These are phyloP conservation scores for Thinocorus orbignyianus DNA, from an alignment of 2,113 vertebrate species.

Conservation along the genomic window DNA sequence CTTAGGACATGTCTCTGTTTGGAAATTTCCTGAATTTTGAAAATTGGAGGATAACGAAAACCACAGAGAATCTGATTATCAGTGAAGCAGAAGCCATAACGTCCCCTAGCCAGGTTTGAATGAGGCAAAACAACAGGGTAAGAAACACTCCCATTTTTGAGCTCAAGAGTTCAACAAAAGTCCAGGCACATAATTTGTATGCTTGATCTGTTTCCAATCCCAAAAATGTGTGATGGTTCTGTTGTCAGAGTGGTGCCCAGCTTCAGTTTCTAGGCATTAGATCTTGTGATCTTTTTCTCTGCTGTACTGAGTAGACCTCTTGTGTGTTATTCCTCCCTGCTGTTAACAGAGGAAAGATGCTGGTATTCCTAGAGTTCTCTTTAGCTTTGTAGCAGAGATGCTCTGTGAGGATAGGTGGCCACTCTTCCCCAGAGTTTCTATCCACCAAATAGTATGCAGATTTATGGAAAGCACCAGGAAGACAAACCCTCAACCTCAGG, in stretches of 20 bases:
- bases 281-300: not conserved
- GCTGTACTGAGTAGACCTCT: not conserved
- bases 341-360: not conserved
- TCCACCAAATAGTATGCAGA: not conserved
- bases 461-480: not conserved
- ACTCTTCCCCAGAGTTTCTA: not conserved
- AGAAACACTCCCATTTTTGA: not conserved
- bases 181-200: not conserved
- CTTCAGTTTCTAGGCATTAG: not conserved
- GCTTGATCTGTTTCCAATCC: not conserved
- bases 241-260: not conserved
- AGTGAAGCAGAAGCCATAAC: not conserved
- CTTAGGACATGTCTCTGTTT: rapidly evolving
- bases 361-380: not conserved
- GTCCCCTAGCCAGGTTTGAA: not conserved
- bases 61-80: not conserved
- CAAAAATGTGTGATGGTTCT: not conserved
- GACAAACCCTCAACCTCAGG: not conserved
- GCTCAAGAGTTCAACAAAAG: not conserved
- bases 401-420: not conserved
- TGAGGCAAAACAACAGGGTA: not conserved
- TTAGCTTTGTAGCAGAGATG: not conserved
- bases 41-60: not conserved
- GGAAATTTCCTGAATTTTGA: not conserved
- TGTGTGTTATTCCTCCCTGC: not conserved